Percentiles rank a stretch among this genome's conserved stretches.
phyloP scores from a whole-genome alignment of 2,797 vertebrate species.

The Allobates femoralis region DNA sequence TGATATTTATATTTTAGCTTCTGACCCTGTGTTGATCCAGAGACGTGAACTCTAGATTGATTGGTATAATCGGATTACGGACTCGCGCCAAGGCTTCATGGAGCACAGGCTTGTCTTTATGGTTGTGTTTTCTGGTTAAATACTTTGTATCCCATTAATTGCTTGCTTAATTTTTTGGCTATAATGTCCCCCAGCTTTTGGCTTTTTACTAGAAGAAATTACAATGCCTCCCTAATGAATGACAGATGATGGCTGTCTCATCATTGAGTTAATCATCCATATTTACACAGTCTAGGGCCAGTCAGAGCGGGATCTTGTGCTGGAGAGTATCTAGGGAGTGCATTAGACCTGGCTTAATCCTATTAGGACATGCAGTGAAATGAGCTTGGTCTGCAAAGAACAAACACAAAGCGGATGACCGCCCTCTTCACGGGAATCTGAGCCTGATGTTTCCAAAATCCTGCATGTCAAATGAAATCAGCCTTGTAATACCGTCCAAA shows the following conservation, averaged over 20 bases:
- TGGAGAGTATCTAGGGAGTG: conserved; percentile 18
- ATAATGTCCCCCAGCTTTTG: not conserved
- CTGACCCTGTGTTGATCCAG: not conserved
- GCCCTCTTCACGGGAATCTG: not conserved
- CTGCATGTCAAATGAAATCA: not conserved
- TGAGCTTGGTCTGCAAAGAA: conserved; percentile 17
- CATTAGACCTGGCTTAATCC: conserved; percentile 44
- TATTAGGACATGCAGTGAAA: conserved; percentile 42
- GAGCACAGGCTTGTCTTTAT: not conserved
- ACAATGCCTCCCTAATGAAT: not conserved
- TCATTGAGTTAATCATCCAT: conserved; percentile 14
- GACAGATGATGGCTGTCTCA: conserved; percentile 24
- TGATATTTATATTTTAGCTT: not conserved
- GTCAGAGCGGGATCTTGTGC: not conserved
- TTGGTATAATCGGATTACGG: not conserved
- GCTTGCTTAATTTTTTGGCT: not conserved
- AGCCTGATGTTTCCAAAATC: not conserved
- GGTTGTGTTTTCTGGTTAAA: not conserved
- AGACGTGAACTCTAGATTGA: not conserved
- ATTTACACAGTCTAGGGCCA: conserved; percentile 15
- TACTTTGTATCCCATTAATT: not conserved
- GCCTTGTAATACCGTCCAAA: not conserved
- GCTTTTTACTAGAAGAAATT: not conserved
- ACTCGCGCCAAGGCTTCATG: not conserved
- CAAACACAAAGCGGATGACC: not conserved